Percentiles rank a stretch among this genome's conserved stretches.
phyloP scores from a whole-genome alignment of 2,797 vertebrate species.

The Mareca penelope region DNA sequence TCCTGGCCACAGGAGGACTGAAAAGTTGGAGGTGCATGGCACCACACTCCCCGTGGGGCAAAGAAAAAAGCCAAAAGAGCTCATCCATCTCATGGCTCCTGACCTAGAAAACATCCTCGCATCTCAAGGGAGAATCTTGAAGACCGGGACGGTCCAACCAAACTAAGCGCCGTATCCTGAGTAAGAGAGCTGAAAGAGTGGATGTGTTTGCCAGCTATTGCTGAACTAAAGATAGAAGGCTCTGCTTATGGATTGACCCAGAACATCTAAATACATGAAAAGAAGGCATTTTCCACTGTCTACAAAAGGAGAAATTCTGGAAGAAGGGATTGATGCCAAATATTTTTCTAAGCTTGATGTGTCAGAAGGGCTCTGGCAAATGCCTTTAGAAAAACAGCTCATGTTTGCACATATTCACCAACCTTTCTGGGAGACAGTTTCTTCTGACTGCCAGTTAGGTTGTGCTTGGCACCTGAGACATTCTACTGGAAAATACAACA shows the following conservation, averaged over 20 bases:
- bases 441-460: constrained; percentile 41
- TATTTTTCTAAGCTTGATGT: constrained; percentile 69
- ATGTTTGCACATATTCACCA: constrained; percentile 66
- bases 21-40: background rate
- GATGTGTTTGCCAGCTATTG: constrained; percentile 6
- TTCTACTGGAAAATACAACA: constrained; percentile 57
- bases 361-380: constrained; percentile 64
- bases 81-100: background rate
- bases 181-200: background rate
- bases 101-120: background rate
- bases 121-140: background rate
- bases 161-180: background rate
- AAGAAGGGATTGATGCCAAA: constrained; percentile 53
- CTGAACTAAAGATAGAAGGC: constrained; percentile 50
- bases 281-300: constrained; percentile 56
- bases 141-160: background rate
- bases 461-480: constrained; percentile 45
- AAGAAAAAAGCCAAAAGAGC: background rate
- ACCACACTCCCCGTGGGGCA: background rate
- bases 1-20: background rate
- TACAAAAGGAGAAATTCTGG: constrained; percentile 60
- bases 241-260: constrained; percentile 50
- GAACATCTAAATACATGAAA: constrained; percentile 48
- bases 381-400: constrained; percentile 65
- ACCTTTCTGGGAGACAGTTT: constrained; percentile 54